Base-by-base conservation (phyloP, 2,888 invertebrate genomes). In the Cantharis rustica region DNA sequence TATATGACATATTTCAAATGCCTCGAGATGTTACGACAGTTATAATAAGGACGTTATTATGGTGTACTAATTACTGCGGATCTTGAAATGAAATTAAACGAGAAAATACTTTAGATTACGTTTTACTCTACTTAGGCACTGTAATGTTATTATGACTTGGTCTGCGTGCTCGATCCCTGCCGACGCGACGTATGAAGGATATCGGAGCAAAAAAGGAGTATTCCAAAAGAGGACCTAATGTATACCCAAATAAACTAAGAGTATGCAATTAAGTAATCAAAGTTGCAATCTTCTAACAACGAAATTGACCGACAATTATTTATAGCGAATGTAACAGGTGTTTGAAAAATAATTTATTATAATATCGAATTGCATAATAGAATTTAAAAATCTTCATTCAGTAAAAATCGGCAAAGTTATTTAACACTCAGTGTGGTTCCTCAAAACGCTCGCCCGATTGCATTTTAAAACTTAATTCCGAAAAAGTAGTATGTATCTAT, bases 1-100 rank as follows among this genome's bases (percentile, higher is more conserved):
- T 85, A 85, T 85, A 85, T 85, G 85, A 86, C 86, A 86, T 86
- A 86, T 86, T 84, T 86, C 83, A 86, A 84, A 85, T 83, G 84
- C 83, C 79, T 77, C 10, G 20, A 71, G 74, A 79, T 71, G 75
- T 74, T 72, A 61, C 66, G 78, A 76, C 76, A 76, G 76, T 68
- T 66, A 69, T 78, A 79, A 79, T 79, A 78, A 79, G 78, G 77
- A 80, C 76, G 75, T 79, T 77, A 79, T 72, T 79, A 78, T 72
- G 73, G 72, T 71, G 68, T 71, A 62, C 69, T 27, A 66, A 71
- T 62, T 61, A 61, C 23, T 66, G 15, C n/a, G 26, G 16, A 2
- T 17, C 61, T 61, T 13, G 16, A 15, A 61, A 70, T 11, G 15
- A 47, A 47, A 7, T n/a, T n/a, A 0, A n/a, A 13, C n/a, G 47